Evolutionary conservation across 2,888 invertebrate genomes (phyloP), one percentile per base, ranked within the genome.

Genomic region (Lobophora halterata): DNA sequence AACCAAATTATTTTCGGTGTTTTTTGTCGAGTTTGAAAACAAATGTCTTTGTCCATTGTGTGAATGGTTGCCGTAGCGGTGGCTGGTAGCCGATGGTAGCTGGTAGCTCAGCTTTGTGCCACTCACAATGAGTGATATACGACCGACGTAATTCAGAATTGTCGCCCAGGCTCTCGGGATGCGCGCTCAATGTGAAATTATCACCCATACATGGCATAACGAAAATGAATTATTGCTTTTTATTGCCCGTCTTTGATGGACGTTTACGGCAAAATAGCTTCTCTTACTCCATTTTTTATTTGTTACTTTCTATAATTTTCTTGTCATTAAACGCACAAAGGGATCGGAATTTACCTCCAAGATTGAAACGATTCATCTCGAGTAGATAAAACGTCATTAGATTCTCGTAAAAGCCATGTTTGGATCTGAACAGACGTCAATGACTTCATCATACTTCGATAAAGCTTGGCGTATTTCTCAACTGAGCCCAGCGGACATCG

Each of bases 71-170:
- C 65, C 61, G 64, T 55, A 65, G 65, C 64, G 64, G 61, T 65
- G 68, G 75, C 56, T 74, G 77, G 80, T 77, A 75, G 82, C 81
- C 58, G 65, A 61, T 74, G 75, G 81, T 77, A 77, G 69, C 63
- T 76, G 74, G 81, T 78, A 79, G 82, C 79, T 62, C 61, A 53
- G 57, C 79, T 74, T 85, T 85, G 83, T 85, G 76, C 70, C 77
- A 66, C 74, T 78, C 82, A 85, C 85, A 82, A 82, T 83, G 85
- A 85, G 79, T 85, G 86, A 86, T 87, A 86, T 86, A 87, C 80
- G 83, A 79, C 72, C 76, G 81, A 77, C 74, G 74, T 79, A 73
- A 77, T 78, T 79, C 74, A 69, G 74, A 85, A 85, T 83, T 83
- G 85, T 83, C 83, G 78, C 75, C 58, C 49, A 69, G 62, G 65